Conservation (phyloP, 2,888 invertebrate genomes). For the Euzophera pinguis region DNA sequence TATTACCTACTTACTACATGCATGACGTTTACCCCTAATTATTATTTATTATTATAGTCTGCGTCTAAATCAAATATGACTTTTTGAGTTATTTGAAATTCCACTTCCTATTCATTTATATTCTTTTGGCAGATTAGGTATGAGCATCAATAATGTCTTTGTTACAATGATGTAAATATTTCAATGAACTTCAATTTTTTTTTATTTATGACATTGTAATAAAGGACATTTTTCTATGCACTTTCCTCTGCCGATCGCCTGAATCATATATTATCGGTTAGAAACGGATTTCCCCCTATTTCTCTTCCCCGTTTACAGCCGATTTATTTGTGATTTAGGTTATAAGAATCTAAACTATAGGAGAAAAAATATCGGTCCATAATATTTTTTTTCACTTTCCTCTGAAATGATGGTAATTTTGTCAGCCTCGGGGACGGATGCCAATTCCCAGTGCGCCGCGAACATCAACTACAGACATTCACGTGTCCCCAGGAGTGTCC, state of each 20-base stretch:
- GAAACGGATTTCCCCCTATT: background rate
- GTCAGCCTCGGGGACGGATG: conserved; percentile 94
- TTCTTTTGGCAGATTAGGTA: background rate
- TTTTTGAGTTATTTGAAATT: too few species aligned
- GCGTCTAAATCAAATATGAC: too few species aligned
- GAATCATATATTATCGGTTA: background rate
- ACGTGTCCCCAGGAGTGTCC: conserved; percentile 53
- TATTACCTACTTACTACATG: background rate
- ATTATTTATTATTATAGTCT: background rate
- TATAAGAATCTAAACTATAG: background rate
- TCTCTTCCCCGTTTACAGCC: background rate
- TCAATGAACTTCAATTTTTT: background rate
- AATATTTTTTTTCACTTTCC: background rate
- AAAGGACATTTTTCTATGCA: background rate
- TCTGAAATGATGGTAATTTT: conserved; percentile 29
- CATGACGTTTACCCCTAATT: background rate
- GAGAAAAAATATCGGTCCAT: background rate
- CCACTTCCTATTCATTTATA: background rate
- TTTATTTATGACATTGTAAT: background rate
- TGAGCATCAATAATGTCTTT: background rate
- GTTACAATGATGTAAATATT: background rate
- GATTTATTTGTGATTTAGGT: background rate
- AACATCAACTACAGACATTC: conserved; percentile 77
- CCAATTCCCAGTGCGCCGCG: conserved; percentile 89
- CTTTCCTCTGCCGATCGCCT: background rate